Percentiles rank a stretch among this genome's conserved stretches.
These are phyloP conservation scores for Agapornis canus DNA, from an alignment of 2,797 vertebrate species.

Conservation along the genomic window DNA sequence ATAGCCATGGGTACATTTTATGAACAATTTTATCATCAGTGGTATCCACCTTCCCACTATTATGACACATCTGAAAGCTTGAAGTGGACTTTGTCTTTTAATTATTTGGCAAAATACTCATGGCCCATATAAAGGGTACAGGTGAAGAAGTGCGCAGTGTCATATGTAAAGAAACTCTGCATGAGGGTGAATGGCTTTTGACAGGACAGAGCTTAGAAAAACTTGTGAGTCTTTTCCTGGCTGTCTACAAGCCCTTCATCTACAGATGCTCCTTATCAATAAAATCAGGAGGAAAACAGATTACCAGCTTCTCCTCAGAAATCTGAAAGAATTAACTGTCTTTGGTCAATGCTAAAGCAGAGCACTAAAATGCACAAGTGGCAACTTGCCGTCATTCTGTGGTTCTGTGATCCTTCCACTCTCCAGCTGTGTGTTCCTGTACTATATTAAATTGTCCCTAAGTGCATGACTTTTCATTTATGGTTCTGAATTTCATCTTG, in stretches of 20 bases:
- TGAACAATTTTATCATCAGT: neutral
- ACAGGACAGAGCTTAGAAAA: neutral
- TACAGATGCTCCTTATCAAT: neutral
- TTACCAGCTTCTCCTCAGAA: neutral
- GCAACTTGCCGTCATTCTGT: neutral
- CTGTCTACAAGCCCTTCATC: neutral
- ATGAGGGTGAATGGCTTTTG: neutral
- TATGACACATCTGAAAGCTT: neutral
- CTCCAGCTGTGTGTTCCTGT: neutral
- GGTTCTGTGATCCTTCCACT: constrained; percentile 4
- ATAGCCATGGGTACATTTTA: neutral
- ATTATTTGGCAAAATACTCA: neutral
- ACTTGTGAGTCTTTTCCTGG: neutral
- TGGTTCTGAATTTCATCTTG: constrained; percentile 4
- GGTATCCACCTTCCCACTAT: neutral
- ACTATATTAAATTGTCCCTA: neutral
- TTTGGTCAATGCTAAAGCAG: neutral
- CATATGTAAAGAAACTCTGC: neutral
- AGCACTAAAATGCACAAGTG: constrained; percentile 14
- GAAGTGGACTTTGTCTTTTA: neutral
- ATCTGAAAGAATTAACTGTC: neutral
- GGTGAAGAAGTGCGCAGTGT: neutral
- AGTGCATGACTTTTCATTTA: constrained; percentile 38
- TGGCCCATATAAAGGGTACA: neutral
- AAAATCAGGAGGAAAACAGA: neutral